phyloP scores from a whole-genome alignment of 2,888 invertebrate species.

The Nymphalis urticae region DNA sequence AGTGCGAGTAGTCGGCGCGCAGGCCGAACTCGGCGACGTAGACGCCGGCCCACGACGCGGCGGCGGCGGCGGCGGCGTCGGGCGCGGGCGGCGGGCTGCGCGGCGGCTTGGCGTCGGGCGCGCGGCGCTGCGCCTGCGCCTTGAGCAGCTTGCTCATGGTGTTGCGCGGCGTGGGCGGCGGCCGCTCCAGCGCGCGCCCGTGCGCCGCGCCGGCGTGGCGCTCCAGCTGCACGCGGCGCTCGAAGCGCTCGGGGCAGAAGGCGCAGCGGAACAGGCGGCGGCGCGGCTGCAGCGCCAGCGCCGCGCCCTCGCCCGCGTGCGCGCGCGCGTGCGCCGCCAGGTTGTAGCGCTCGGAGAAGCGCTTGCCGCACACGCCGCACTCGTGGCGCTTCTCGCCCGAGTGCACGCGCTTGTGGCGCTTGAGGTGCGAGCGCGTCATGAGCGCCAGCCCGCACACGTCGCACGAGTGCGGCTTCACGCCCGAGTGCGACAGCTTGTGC shows the following conservation, averaged over 20 bases:
- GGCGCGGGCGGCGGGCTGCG: slow-evolving; percentile 30
- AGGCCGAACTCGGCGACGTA: slow-evolving; percentile 63
- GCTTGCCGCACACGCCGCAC: slow-evolving; percentile 81
- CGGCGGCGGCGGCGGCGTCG: slow-evolving; percentile 21
- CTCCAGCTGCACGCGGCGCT: slow-evolving; percentile 74
- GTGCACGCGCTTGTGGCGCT: slow-evolving; percentile 85
- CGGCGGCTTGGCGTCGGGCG: slow-evolving; percentile 16
- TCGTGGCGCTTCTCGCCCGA: slow-evolving; percentile 83
- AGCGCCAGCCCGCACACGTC: slow-evolving; percentile 82
- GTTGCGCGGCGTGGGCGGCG: slow-evolving; percentile 74
- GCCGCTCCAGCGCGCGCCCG: slow-evolving; percentile 72
- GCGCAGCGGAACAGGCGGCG: slow-evolving; percentile 70
- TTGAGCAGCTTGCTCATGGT: slow-evolving; percentile 80
- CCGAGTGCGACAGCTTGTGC: slow-evolving; percentile 85
- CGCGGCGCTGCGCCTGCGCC: slow-evolving; percentile 58
- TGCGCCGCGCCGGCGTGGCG: slow-evolving; percentile 67
- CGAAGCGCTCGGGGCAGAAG: slow-evolving; percentile 71
- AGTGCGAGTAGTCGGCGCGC: slow-evolving; percentile 62
- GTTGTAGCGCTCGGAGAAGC: slow-evolving; percentile 82
- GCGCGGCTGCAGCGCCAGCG: slow-evolving; percentile 44
- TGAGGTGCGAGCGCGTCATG: slow-evolving; percentile 84
- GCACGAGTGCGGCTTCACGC: slow-evolving; percentile 83
- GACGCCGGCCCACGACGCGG: slow-evolving; percentile 56
- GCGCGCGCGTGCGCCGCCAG: slow-evolving; percentile 71
- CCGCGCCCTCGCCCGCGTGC: slow-evolving; percentile 32